phyloP scores from a whole-genome alignment of 2,797 vertebrate species.

The Orestias chungarensis region DNA sequence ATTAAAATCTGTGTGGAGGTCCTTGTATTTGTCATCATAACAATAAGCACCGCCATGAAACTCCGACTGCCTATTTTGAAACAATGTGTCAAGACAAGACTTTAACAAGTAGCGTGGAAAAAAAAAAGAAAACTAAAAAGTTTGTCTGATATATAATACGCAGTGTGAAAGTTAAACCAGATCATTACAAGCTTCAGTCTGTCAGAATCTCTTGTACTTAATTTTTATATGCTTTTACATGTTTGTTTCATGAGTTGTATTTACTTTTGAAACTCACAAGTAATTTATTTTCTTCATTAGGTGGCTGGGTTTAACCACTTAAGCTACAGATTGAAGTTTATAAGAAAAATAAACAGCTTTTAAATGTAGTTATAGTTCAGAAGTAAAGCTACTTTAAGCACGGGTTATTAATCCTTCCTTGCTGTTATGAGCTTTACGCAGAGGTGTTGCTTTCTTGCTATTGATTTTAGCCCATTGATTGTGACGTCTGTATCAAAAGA shows the following conservation, averaged over 20 bases:
- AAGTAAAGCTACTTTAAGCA: background rate
- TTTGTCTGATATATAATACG: background rate
- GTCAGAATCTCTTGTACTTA: background rate
- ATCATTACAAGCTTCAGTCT: background rate
- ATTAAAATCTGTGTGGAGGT: slow-evolving; percentile 26
- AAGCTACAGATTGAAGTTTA: background rate
- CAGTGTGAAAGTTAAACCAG: background rate
- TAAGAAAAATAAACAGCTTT: background rate
- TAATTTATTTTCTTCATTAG: background rate
- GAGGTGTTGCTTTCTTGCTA: background rate
- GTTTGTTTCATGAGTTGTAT: background rate
- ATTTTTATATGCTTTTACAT: no score
- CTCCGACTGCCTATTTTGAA: background rate
- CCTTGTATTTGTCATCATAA: slow-evolving; percentile 12
- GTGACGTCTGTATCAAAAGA: background rate
- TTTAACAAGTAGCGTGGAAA: background rate
- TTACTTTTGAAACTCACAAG: background rate
- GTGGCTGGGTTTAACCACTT: no score
- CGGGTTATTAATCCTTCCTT: background rate
- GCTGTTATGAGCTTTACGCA: background rate
- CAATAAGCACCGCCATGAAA: slow-evolving; percentile 22
- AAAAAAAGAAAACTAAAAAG: background rate
- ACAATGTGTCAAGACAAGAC: background rate
- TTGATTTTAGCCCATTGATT: background rate
- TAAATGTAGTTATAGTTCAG: background rate